Conservation (phyloP, 2,797 vertebrate species). For the Phylloscopus collybita region DNA sequence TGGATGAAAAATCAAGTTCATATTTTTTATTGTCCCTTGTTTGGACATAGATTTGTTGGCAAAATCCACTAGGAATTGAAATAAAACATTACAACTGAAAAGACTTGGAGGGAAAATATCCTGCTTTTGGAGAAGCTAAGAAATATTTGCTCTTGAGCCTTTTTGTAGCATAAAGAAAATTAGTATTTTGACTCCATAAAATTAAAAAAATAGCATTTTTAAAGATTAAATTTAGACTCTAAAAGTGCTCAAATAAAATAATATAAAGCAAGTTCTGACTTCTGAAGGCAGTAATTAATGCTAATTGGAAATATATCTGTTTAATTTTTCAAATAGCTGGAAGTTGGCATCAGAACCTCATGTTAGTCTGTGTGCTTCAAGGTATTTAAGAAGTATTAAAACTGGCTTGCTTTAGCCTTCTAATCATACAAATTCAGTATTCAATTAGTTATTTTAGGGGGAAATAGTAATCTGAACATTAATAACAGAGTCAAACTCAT, state of each 20-base stretch:
- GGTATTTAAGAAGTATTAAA: not conserved
- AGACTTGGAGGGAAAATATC: not conserved
- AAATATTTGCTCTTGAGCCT: not conserved
- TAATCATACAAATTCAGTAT: not conserved
- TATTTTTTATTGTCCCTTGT: not conserved
- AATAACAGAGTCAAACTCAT: not conserved
- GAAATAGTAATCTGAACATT: not conserved
- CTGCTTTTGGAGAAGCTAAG: not conserved
- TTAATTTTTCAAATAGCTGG: not conserved
- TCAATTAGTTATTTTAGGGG: not conserved
- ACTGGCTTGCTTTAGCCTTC: not conserved
- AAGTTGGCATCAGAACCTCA: not conserved
- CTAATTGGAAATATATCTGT: not conserved
- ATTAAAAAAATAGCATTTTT: not conserved
- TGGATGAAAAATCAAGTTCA: not conserved
- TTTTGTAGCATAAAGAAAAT: not conserved
- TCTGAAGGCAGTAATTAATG: not conserved
- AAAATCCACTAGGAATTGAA: not conserved
- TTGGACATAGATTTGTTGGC: not conserved
- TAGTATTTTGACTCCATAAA: not conserved
- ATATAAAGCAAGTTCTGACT: not conserved
- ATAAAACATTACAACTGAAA: not conserved
- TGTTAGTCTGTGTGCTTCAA: not conserved
- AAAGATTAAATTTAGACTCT: not conserved
- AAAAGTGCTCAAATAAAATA: not conserved